A percentile compares a stretch with the other conserved stretches of the same genome.
Conservation (phyloP, 23 tunicate genomes). For the Halocynthia roretzi region DNA sequence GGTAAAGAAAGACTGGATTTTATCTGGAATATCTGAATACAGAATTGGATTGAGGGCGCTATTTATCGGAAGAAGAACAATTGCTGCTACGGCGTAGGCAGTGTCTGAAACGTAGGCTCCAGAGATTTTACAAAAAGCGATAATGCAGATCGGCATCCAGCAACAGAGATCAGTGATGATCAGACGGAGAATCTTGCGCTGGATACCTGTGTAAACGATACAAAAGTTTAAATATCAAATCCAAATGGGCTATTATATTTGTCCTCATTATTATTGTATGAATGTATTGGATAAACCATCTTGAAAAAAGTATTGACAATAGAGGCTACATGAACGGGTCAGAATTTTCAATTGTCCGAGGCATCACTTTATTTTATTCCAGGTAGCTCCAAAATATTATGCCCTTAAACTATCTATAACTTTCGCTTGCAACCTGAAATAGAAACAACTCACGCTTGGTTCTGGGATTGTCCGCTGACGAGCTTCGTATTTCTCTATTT, state of each 20-base stretch:
- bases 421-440: no score
- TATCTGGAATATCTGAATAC: not conserved
- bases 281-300: no score
- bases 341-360: no score
- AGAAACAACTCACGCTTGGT: no score
- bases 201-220: not conserved
- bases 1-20: no score
- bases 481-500: not conserved
- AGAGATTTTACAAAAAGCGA: not conserved
- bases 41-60: constrained; percentile 7
- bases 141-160: constrained; percentile 5
- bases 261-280: no score
- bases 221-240: constrained; percentile 56
- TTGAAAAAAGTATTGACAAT: no score
- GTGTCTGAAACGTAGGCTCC: not conserved
- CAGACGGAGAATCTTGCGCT: not conserved
- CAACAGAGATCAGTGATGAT: constrained; percentile 10
- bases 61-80: constrained; percentile 10
- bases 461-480: not conserved
- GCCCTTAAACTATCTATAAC: no score
- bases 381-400: no score
- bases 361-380: no score
- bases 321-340: no score
- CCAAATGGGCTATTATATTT: constrained; percentile 5
- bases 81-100: constrained; percentile 8